Conservation (phyloP, 30 jellyfish, hydroid and myxozoan genomes). For the Phacellophora camtschatica region DNA sequence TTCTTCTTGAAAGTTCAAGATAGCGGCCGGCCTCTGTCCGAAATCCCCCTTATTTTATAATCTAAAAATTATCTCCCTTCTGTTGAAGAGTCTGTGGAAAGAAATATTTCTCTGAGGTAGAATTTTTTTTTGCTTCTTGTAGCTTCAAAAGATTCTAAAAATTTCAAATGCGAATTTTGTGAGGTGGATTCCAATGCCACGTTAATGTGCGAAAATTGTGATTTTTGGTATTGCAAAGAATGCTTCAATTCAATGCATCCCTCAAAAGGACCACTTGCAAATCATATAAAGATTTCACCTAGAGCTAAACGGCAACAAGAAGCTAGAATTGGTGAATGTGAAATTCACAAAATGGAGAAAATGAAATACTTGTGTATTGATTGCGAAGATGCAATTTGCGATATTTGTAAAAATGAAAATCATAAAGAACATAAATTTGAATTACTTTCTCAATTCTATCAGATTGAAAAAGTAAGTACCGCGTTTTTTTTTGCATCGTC, state of each 20-base stretch:
- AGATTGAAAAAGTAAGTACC: constrained; percentile 37
- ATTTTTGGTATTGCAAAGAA: constrained; percentile 36
- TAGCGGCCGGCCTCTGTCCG: too few species aligned
- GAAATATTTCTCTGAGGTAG: too few species aligned
- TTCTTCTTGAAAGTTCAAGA: too few species aligned
- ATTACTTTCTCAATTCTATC: neutral
- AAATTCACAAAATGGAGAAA: constrained; percentile 1
- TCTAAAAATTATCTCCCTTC: too few species aligned
- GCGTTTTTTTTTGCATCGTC: too few species aligned
- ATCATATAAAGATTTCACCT: constrained; percentile 42
- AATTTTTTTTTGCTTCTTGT: too few species aligned
- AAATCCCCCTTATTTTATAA: too few species aligned
- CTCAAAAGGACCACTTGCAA: constrained; percentile 50
- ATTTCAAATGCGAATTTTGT: constrained; percentile 32
- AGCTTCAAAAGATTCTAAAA: neutral
- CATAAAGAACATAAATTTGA: constrained; percentile 34
- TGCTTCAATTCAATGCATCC: constrained; percentile 69
- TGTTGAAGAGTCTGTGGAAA: too few species aligned
- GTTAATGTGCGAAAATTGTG: constrained; percentile 48
- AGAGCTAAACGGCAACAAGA: neutral
- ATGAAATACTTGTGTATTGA: constrained; percentile 9
- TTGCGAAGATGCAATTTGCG: constrained; percentile 41
- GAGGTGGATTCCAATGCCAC: constrained; percentile 45
- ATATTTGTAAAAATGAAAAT: constrained; percentile 7
- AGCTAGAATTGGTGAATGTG: constrained; percentile 1